Base-by-base conservation (phyloP, 2,797 vertebrate species). In the Phoebastria nigripes region DNA sequence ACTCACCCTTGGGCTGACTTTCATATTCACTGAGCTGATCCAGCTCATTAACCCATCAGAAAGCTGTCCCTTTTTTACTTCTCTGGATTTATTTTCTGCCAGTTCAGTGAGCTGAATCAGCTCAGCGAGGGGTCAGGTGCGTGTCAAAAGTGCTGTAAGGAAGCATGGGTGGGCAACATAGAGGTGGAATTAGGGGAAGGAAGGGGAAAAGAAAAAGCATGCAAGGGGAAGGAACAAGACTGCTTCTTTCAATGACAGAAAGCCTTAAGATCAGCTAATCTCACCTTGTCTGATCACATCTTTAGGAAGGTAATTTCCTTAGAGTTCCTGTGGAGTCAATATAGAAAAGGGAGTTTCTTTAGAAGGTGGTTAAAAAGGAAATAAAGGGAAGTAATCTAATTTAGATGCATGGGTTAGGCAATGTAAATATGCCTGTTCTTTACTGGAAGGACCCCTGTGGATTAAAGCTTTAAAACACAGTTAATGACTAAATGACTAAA, bases 11-110 rank as follows among this genome's bases (percentile, higher is more conserved):
- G 76, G 82, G 84, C 87, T 89, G 92, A 78, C 87, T 92, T 93
- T 82, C 82, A 56, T 67, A 66, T 93, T 93, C 84, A 51, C 87
- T 69, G 91, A 85, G 41, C 78, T 72, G 84, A 92, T 88, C 47
- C 80, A 93, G 77, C 62, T 96, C 94, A 87, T 96, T 93, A 95
- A 92, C 87, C 84, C n/a, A 14, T 54, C 87, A 87, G 76, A 81
- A 94, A 89, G 69, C 41, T 78, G 47, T 56, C n/a, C 26, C 41
- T 66, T 89, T 95, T 86, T 69, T 2, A 46, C 29, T 82, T 80
- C 52, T 95, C 65, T 87, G 29, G 33, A 65, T 93, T 94, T 91
- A 77, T 93, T 81, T 93, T 92, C 69, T 92, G 56, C 69, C 72
- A 29, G 56, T 78, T 89, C 89, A 91, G 29, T 85, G 78, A 90